Conservation (phyloP, 2,113 vertebrate species). For the Microtus oregoni region DNA sequence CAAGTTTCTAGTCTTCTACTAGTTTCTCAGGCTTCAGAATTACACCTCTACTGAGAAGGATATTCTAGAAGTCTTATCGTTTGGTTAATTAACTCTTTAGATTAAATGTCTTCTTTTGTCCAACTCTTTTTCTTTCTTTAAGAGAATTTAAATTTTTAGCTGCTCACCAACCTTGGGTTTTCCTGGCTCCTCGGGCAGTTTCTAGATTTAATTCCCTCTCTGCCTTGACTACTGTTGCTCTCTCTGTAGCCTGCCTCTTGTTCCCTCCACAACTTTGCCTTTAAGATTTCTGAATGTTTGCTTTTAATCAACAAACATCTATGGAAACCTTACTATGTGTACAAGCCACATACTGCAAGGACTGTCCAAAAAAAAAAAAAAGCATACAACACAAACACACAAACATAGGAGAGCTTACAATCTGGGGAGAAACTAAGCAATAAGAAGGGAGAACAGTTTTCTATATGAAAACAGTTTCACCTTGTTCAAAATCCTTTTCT, state of each 20-base stretch:
- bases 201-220: slow-evolving; percentile 57
- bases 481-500: slow-evolving; percentile 24
- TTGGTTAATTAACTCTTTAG: slow-evolving; percentile 68
- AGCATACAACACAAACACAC: background rate
- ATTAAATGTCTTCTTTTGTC: slow-evolving; percentile 58
- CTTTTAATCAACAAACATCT: slow-evolving; percentile 60
- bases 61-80: slow-evolving; percentile 57
- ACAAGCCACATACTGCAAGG: background rate
- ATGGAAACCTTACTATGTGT: slow-evolving; percentile 21
- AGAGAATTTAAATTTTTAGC: slow-evolving; percentile 43
- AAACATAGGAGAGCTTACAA: background rate
- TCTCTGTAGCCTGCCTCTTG: background rate
- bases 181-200: slow-evolving; percentile 34
- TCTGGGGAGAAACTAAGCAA: background rate
- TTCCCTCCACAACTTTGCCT: slow-evolving; percentile 31
- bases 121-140: background rate
- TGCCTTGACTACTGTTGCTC: slow-evolving; percentile 39
- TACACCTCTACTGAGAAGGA: slow-evolving; percentile 5
- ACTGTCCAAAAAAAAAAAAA: background rate
- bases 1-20: background rate
- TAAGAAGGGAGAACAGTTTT: background rate
- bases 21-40: slow-evolving; percentile 32
- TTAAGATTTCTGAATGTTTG: slow-evolving; percentile 49
- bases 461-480: background rate
- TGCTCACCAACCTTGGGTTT: slow-evolving; percentile 30